Evolutionary conservation across 2,113 vertebrate species (phyloP).

Genomic region (Mixornis gularis): DNA sequence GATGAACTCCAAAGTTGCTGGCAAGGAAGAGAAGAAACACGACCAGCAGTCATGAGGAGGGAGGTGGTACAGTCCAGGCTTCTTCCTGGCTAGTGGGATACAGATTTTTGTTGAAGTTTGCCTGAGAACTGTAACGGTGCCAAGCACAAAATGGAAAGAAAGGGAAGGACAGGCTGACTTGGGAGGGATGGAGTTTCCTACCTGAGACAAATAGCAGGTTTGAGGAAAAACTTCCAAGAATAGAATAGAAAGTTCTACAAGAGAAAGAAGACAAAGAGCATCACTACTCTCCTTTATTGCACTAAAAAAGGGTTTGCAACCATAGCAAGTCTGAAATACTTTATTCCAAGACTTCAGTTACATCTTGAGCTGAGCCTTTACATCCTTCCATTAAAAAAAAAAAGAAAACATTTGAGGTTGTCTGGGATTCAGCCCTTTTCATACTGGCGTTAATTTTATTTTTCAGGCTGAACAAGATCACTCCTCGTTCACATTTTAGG

Average conservation of each 20-base stretch:
- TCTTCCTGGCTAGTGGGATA: background rate
- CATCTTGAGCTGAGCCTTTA: background rate
- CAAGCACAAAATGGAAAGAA: background rate
- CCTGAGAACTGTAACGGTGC: background rate
- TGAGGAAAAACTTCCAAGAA: background rate
- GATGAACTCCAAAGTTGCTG: background rate
- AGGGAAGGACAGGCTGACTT: background rate
- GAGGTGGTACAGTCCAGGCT: background rate
- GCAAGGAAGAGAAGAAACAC: background rate
- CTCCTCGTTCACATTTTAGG: constrained; percentile 53
- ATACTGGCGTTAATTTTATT: constrained; percentile 51
- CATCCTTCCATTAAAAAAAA: background rate
- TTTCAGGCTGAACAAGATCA: constrained; percentile 56
- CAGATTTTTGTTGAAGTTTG: background rate
- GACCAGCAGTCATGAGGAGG: background rate
- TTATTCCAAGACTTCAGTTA: background rate
- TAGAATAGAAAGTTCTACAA: background rate
- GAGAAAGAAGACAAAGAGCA: background rate
- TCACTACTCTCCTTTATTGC: background rate
- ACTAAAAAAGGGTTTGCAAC: background rate
- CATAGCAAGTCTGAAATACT: background rate
- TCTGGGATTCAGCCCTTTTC: constrained; percentile 9
- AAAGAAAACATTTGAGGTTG: background rate
- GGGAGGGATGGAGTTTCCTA: background rate
- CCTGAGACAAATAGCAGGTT: background rate